Percentiles rank a stretch among this genome's conserved stretches.
Evolutionary conservation across 2,888 invertebrate species (phyloP).

Genomic region (Sinotaia quadrata): DNA sequence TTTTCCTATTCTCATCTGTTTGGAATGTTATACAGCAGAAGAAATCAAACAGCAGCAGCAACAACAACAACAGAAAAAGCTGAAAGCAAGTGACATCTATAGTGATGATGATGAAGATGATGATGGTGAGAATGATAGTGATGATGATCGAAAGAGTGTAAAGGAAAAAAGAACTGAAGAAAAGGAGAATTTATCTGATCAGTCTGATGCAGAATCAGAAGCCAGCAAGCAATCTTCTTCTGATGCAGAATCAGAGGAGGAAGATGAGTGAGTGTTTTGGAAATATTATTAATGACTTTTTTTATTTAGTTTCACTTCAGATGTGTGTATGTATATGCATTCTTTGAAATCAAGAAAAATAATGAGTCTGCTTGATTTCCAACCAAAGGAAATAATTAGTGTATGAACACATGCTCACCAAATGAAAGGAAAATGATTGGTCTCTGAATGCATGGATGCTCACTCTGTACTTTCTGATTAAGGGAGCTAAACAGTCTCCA

Average conservation of each 20-base stretch:
- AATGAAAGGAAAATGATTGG: no score
- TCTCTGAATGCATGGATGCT: no score
- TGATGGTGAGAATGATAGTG: constrained; percentile 58
- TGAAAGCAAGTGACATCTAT: constrained; percentile 95
- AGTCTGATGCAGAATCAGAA: constrained; percentile 60
- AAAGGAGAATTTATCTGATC: constrained; percentile 42
- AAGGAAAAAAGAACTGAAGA: constrained; percentile 42
- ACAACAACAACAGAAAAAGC: constrained; percentile 78
- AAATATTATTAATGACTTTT: background rate
- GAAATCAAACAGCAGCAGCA: constrained; percentile 70
- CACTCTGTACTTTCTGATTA: no score
- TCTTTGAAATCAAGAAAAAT: background rate
- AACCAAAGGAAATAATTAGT: no score
- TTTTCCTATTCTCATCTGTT: no score
- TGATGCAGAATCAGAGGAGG: constrained; percentile 57
- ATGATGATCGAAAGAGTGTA: constrained; percentile 44
- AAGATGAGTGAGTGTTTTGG: constrained; percentile 54
- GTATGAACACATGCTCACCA: no score
- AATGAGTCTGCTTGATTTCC: no score
- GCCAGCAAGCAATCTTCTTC: constrained; percentile 51
- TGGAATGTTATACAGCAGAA: constrained; percentile 23
- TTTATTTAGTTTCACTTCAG: no score
- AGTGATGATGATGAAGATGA: constrained; percentile 76
- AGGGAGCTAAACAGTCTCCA: no score
- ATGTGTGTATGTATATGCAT: no score